Percentiles rank a stretch among this genome's conserved stretches.
phyloP scores from a whole-genome alignment of 2,888 invertebrate species.

The Scrobipalpa costella region DNA sequence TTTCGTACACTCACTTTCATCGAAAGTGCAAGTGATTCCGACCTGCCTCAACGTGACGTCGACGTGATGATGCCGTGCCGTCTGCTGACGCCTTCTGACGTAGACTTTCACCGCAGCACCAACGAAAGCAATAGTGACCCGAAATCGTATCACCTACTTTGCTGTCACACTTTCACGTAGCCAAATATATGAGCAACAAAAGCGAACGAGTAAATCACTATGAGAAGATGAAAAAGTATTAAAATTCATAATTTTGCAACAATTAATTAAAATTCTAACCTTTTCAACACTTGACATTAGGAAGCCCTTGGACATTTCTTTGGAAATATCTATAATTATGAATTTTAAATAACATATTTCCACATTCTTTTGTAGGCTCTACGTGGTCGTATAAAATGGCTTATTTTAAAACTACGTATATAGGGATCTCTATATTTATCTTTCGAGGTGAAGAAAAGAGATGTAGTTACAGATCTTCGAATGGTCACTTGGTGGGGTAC shows the following conservation, averaged over 20 bases:
- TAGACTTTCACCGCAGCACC: constrained; percentile 40
- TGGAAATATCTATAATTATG: neutral
- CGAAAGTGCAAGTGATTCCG: constrained; percentile 60
- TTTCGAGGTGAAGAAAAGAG: too few relatives aligned
- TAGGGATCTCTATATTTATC: too few relatives aligned
- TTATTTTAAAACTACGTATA: too few relatives aligned
- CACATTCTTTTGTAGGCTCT: too few relatives aligned
- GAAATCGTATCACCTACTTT: constrained; percentile 40
- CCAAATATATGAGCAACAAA: neutral
- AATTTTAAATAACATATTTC: too few relatives aligned
- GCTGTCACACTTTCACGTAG: constrained; percentile 45
- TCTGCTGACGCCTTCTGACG: constrained; percentile 33
- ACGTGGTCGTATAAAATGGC: too few relatives aligned
- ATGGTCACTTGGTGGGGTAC: too few relatives aligned
- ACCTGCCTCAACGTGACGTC: constrained; percentile 48
- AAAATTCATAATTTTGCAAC: neutral
- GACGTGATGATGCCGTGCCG: constrained; percentile 17
- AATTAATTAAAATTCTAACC: neutral
- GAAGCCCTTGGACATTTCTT: neutral
- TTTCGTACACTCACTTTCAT: constrained; percentile 55
- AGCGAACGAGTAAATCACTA: too few relatives aligned
- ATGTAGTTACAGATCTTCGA: too few relatives aligned
- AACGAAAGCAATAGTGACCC: constrained; percentile 48
- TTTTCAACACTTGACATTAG: neutral
- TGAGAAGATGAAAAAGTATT: neutral